Percentiles rank a stretch among this genome's conserved stretches.
These are phyloP conservation scores for Porites rus DNA, from an alignment of 92 coral and sea anemone species.

Conservation along the genomic window DNA sequence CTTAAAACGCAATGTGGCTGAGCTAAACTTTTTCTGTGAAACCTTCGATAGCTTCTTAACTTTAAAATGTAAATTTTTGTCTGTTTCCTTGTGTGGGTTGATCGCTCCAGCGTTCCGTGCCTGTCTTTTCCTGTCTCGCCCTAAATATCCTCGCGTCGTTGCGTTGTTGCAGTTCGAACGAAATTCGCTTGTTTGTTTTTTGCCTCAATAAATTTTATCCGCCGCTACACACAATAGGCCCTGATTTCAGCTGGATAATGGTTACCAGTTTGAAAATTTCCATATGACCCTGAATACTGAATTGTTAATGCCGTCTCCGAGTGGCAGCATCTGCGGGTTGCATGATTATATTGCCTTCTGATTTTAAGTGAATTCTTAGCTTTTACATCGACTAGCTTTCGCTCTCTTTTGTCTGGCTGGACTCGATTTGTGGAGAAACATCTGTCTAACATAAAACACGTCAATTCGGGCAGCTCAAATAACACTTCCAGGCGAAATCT, in stretches of 20 bases:
- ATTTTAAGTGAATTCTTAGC: not conserved
- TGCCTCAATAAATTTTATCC: not conserved
- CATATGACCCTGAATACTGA: conserved; percentile 15
- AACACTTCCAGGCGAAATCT: not conserved
- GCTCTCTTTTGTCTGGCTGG: no score
- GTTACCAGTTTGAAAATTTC: not conserved
- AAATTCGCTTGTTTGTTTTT: not conserved
- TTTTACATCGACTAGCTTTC: not conserved
- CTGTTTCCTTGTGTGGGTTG: conserved; percentile 23
- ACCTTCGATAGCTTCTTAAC: not conserved
- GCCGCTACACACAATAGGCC: not conserved
- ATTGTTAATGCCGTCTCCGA: conserved; percentile 1
- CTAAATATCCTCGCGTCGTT: not conserved
- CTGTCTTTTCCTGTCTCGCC: conserved; percentile 36
- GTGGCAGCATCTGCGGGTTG: conserved; percentile 21
- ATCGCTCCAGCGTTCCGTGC: not conserved
- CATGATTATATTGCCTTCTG: not conserved
- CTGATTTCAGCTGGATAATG: conserved; percentile 15
- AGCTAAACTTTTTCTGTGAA: not conserved
- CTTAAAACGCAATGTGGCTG: no score
- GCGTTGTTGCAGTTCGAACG: not conserved
- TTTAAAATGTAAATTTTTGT: not conserved
- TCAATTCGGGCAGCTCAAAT: not conserved
- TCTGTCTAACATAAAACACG: not conserved
- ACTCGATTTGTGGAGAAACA: not conserved